phyloP scores from a whole-genome alignment of 2,113 vertebrate species.

The Tragelaphus scriptus region DNA sequence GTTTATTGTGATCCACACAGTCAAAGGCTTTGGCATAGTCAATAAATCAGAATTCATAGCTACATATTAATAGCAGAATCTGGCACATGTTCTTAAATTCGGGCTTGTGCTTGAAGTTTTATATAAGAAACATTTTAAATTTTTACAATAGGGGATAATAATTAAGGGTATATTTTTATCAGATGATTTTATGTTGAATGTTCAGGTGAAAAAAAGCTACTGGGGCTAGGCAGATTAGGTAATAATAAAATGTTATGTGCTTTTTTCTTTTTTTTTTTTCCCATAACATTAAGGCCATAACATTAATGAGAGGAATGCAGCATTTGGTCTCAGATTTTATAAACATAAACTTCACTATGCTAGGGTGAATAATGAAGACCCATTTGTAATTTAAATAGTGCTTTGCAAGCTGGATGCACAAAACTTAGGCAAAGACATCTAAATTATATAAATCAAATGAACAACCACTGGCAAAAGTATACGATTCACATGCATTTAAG shows the following conservation, averaged over 20 bases:
- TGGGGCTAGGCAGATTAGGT: background rate
- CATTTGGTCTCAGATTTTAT: background rate
- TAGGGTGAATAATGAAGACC: background rate
- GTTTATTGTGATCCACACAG: no score
- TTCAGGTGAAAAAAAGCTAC: background rate
- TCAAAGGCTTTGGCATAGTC: no score
- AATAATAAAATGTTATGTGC: background rate
- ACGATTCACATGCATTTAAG: background rate
- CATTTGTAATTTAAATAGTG: background rate
- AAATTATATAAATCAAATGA: background rate
- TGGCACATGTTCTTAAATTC: background rate
- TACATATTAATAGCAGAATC: background rate
- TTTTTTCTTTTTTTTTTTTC: background rate
- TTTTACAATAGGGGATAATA: background rate
- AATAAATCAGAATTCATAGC: background rate
- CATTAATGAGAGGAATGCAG: background rate
- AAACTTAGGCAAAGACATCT: background rate
- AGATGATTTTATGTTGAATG: background rate
- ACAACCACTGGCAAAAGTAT: background rate
- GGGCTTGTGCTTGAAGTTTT: background rate
- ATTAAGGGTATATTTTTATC: background rate
- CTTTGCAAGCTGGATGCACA: background rate
- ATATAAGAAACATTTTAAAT: background rate
- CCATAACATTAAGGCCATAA: background rate
- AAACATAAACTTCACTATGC: background rate